A percentile compares a stretch with the other conserved stretches of the same genome.
phyloP scores from a whole-genome alignment of 35 echinoderm and acorn worm species.

The Holothuria glaberrima region DNA sequence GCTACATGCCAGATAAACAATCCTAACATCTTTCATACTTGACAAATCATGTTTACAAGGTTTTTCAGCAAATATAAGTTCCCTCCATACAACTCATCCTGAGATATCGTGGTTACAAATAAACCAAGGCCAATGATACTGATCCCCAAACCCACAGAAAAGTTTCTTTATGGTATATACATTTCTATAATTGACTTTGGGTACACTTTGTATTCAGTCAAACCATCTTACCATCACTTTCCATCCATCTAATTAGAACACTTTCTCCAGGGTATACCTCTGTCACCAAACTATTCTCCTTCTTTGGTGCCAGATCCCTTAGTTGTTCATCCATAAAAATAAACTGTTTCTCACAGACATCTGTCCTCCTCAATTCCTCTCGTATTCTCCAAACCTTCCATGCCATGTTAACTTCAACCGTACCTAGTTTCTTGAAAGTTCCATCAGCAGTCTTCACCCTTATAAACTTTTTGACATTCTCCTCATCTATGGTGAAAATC shows the following conservation, averaged over 20 bases:
- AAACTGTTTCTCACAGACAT: slow-evolving; percentile 75
- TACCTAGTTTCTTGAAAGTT: slow-evolving; percentile 81
- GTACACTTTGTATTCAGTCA: not conserved
- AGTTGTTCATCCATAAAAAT: slow-evolving; percentile 81
- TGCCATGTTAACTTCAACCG: slow-evolving; percentile 73
- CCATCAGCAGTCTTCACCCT: slow-evolving; percentile 82
- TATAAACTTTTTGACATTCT: slow-evolving; percentile 64
- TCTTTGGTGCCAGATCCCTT: slow-evolving; percentile 60
- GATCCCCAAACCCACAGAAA: too few relatives aligned
- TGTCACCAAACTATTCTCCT: slow-evolving; percentile 76
- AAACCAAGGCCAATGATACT: too few relatives aligned
- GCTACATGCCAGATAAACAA: too few relatives aligned
- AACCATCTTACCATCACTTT: slow-evolving; percentile 56
- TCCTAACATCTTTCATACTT: too few relatives aligned
- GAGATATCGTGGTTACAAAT: too few relatives aligned
- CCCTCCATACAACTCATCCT: too few relatives aligned
- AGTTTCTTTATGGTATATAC: too few relatives aligned
- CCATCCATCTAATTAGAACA: slow-evolving; percentile 78
- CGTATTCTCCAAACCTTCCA: slow-evolving; percentile 72
- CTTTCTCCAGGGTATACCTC: slow-evolving; percentile 77
- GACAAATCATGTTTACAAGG: too few relatives aligned
- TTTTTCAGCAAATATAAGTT: too few relatives aligned
- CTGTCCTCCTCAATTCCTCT: slow-evolving; percentile 52
- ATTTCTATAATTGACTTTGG: too few relatives aligned
- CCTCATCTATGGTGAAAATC: slow-evolving; percentile 47